A percentile compares a stretch with the other conserved stretches of the same genome.
Evolutionary conservation across 2,888 invertebrate genomes (phyloP).

Genomic region (Subacronicta megacephala): DNA sequence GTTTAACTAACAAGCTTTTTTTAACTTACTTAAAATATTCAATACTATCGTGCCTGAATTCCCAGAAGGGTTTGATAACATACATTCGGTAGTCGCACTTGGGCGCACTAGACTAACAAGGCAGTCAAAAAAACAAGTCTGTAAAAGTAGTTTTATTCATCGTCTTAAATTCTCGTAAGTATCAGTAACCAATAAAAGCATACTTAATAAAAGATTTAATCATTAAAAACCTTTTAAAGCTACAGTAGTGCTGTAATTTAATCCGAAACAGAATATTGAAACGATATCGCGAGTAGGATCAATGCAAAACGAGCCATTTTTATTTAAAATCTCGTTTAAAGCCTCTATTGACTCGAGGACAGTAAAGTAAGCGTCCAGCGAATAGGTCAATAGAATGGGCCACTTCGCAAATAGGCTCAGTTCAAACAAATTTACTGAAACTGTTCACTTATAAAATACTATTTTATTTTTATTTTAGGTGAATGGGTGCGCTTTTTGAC

Average conservation of each 20-base stretch:
- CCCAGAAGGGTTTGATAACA: too few species aligned
- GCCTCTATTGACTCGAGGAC: constrained; percentile 47
- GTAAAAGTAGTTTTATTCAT: too few species aligned
- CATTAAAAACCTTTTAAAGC: constrained; percentile 8
- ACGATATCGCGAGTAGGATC: constrained; percentile 33
- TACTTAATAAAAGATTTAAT: constrained; percentile 1
- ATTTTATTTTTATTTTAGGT: constrained; percentile 27
- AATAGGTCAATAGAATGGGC: constrained; percentile 56
- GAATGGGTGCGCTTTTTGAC: constrained; percentile 20
- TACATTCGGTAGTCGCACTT: too few species aligned
- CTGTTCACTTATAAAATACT: constrained; percentile 48
- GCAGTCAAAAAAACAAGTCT: too few species aligned
- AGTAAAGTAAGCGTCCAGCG: constrained; percentile 46
- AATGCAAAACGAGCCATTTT: constrained; percentile 45
- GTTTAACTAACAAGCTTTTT: too few species aligned
- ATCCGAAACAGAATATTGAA: constrained; percentile 25
- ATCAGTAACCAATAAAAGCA: not conserved
- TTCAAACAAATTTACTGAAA: constrained; percentile 61
- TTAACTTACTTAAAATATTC: too few species aligned
- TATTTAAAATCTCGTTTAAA: constrained; percentile 50
- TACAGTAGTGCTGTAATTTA: constrained; percentile 12
- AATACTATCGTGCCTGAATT: too few species aligned
- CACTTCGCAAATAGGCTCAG: constrained; percentile 62
- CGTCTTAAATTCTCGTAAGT: not conserved
- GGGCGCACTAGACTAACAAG: too few species aligned